Evolutionary conservation across 1,140 invertebrate genomes (phyloP).

Genomic region (Popillia japonica): DNA sequence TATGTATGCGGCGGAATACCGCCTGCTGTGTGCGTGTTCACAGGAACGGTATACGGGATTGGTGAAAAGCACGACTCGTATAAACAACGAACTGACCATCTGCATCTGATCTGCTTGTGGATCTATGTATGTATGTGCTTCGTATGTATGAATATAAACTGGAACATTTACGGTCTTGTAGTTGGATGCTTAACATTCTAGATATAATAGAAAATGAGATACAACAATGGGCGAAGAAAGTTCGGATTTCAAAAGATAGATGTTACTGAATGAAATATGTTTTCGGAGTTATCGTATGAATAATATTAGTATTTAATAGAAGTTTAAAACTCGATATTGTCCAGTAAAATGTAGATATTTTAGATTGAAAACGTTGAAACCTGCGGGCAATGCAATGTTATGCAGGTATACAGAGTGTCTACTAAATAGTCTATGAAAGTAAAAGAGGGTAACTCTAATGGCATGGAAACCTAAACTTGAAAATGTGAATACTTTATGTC

Average conservation of each 20-base stretch:
- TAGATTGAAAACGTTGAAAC: too few relatives aligned
- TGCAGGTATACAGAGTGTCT: too few relatives aligned
- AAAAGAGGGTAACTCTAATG: too few relatives aligned
- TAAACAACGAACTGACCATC: constrained; percentile 1
- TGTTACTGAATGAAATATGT: too few relatives aligned
- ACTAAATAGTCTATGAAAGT: too few relatives aligned
- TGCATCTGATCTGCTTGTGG: neutral
- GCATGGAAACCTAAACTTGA: too few relatives aligned
- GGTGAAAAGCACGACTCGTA: constrained; percentile 6
- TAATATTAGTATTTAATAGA: too few relatives aligned
- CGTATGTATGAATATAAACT: constrained; percentile 1
- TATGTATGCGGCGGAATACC: neutral
- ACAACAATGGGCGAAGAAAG: neutral
- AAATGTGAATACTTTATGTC: too few relatives aligned
- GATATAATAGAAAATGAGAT: neutral
- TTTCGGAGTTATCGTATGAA: too few relatives aligned
- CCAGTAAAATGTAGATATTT: too few relatives aligned
- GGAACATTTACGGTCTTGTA: neutral
- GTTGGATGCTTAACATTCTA: neutral
- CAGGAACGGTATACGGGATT: neutral
- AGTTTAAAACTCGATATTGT: too few relatives aligned
- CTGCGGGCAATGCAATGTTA: too few relatives aligned
- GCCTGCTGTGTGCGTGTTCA: neutral
- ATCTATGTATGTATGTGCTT: neutral
- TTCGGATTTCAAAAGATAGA: neutral